Conservation (phyloP, 2,113 vertebrate genomes). For the Motacilla tschutschensis region DNA sequence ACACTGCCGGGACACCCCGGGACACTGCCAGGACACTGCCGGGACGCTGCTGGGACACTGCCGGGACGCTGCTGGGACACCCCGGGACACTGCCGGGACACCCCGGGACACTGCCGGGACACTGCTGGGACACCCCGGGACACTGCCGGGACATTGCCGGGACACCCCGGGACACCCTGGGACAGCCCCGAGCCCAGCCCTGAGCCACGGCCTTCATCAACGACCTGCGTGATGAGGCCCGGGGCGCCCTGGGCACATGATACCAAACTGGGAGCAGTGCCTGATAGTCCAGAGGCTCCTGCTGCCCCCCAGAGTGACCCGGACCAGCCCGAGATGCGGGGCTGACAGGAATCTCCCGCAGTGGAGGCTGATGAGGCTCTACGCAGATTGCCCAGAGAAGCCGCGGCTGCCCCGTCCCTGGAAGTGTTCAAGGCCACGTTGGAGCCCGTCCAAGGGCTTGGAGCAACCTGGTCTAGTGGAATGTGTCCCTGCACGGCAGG, state of each 20-base stretch:
- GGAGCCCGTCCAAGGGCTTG: not conserved
- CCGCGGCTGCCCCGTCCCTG: not conserved
- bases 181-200: fast-evolving
- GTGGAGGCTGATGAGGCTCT: not conserved
- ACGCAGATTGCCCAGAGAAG: not conserved
- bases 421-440: not conserved
- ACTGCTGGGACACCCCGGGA: no score
- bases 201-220: fast-evolving
- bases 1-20: no score
- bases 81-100: no score
- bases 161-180: fast-evolving
- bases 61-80: no score
- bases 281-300: not conserved
- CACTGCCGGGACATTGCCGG: fast-evolving
- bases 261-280: not conserved
- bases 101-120: no score
- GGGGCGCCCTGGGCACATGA: no score
- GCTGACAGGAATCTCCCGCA: not conserved
- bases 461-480: not conserved
- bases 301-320: not conserved
- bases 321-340: not conserved
- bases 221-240: not conserved
- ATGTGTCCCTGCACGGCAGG: not conserved
- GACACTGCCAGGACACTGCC: no score
- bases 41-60: no score